A percentile compares a stretch with the other conserved stretches of the same genome.
Conservation (phyloP, 2,797 vertebrate genomes). For the Erpetoichthys calabaricus region DNA sequence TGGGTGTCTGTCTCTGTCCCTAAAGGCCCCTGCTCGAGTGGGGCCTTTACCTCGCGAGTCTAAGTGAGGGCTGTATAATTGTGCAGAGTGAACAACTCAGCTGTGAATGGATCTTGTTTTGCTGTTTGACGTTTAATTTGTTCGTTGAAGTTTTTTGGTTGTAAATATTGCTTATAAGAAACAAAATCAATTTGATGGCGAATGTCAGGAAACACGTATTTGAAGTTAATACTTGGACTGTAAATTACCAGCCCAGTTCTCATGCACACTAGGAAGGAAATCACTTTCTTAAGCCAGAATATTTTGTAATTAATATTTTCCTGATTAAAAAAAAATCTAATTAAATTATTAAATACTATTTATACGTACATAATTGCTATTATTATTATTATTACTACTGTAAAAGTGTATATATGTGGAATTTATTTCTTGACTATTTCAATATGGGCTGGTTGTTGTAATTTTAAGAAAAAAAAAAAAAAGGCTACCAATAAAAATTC, state of each 20-base stretch:
- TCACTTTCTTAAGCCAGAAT: not conserved
- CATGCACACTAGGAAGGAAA: not conserved
- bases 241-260: not conserved
- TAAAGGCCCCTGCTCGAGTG: not conserved
- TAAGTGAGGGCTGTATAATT: too few relatives aligned
- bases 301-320: constrained; percentile 1
- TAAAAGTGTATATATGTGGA: not conserved
- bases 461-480: not conserved
- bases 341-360: not conserved
- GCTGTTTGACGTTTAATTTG: not conserved
- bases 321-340: not conserved
- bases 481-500: not conserved
- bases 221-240: not conserved
- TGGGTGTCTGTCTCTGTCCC: not conserved
- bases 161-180: not conserved
- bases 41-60: too few relatives aligned
- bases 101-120: not conserved
- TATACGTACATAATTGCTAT: not conserved
- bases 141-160: not conserved
- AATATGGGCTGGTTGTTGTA: not conserved
- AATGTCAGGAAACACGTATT: not conserved
- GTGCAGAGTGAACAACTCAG: not conserved
- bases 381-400: not conserved
- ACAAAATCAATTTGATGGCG: not conserved
- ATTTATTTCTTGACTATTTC: not conserved